Percentiles rank a stretch among this genome's conserved stretches.
Conservation (phyloP, 2,888 invertebrate genomes). For the Lacanobia oleracea region DNA sequence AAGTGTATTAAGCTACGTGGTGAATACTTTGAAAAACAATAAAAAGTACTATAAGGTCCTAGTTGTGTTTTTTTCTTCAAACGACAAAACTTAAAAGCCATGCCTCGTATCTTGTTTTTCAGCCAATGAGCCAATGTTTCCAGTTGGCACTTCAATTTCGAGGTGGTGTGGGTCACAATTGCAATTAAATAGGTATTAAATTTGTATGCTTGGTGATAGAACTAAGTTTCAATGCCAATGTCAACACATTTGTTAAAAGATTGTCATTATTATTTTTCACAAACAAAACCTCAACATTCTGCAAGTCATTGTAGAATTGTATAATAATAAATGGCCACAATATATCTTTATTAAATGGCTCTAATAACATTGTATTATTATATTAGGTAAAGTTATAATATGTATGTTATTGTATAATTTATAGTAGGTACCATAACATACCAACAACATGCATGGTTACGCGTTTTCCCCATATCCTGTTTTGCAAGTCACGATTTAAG, state of each 20-base stretch:
- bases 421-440: slow-evolving; percentile 1
- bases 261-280: slow-evolving; percentile 14
- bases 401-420: slow-evolving; percentile 3
- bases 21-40: no score
- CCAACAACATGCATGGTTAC: not conserved
- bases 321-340: slow-evolving; percentile 27
- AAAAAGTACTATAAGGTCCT: no score
- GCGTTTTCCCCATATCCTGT: not conserved
- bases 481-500: not conserved
- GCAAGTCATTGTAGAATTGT: slow-evolving; percentile 42
- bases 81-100: no score
- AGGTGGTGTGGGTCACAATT: not conserved
- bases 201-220: not conserved
- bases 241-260: slow-evolving; percentile 8
- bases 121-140: no score
- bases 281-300: slow-evolving; percentile 15
- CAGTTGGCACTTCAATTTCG: not conserved
- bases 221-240: slow-evolving; percentile 15
- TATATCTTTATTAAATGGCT: slow-evolving; percentile 25
- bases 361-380: slow-evolving; percentile 12
- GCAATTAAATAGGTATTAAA: not conserved
- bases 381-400: not conserved
- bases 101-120: no score
- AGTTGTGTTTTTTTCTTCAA: no score
- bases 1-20: no score